Percentiles rank a stretch among this genome's conserved stretches.
Evolutionary conservation across 2,113 vertebrate genomes (phyloP).

Genomic region (Brienomyrus brachyistius): DNA sequence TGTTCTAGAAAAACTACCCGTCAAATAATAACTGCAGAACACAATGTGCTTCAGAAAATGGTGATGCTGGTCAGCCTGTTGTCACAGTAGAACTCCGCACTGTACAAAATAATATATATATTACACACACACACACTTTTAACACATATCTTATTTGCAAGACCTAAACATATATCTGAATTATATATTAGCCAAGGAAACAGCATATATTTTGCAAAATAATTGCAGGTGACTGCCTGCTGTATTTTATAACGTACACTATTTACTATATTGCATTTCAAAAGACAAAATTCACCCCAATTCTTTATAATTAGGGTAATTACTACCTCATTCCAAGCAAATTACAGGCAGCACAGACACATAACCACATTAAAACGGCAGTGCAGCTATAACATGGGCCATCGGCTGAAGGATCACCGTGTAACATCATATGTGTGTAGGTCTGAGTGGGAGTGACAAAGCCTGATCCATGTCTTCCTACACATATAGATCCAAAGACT

Average conservation of each 20-base stretch:
- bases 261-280: neutral
- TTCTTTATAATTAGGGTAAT: neutral
- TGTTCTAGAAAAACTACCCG: neutral
- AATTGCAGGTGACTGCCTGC: neutral
- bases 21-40: neutral
- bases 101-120: neutral
- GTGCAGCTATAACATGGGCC: neutral
- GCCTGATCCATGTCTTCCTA: neutral
- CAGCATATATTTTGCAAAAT: neutral
- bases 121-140: neutral
- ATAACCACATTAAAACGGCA: conserved; percentile 6
- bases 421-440: neutral
- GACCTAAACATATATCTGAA: neutral
- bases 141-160: neutral
- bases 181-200: neutral
- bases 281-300: neutral
- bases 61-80: neutral
- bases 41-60: neutral
- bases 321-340: neutral
- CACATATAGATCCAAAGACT: neutral
- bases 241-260: neutral
- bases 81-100: neutral
- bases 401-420: neutral
- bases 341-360: neutral
- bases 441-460: neutral